These are phyloP conservation scores for Micrasema minimum DNA, from an alignment of 1,140 invertebrate species.

Conservation along the genomic window DNA sequence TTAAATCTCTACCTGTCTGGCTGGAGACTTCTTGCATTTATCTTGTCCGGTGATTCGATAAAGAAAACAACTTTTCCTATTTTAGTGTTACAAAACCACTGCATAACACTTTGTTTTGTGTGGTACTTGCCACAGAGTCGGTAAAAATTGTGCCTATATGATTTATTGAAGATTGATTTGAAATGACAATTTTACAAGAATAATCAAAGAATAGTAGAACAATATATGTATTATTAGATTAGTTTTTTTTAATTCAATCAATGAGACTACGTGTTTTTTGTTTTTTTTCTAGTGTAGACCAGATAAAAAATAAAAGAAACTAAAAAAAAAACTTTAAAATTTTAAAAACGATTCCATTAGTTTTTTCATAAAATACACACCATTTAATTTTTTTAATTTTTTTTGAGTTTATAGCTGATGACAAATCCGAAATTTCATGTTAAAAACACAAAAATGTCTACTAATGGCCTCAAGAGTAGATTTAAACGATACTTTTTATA, in stretches of 20 bases:
- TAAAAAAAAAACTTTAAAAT: too few relatives aligned
- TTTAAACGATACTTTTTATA: not conserved
- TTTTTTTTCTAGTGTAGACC: too few relatives aligned
- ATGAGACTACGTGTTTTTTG: too few relatives aligned
- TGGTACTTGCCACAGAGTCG: not conserved
- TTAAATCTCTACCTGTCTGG: constrained; percentile 15
- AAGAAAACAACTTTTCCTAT: not conserved
- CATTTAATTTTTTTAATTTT: too few relatives aligned
- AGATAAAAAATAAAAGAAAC: too few relatives aligned
- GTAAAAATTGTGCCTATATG: not conserved
- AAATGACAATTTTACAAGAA: not conserved
- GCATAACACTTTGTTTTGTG: not conserved
- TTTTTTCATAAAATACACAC: too few relatives aligned
- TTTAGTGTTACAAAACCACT: not conserved
- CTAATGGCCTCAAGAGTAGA: not conserved
- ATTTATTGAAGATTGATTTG: not conserved
- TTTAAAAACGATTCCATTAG: too few relatives aligned
- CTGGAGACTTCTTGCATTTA: constrained; percentile 20
- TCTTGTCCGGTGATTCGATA: not conserved
- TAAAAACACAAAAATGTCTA: too few relatives aligned
- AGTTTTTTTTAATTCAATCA: too few relatives aligned
- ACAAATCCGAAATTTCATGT: too few relatives aligned
- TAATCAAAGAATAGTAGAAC: not conserved
- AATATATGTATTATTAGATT: too few relatives aligned
- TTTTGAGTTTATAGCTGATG: too few relatives aligned